phyloP scores from a whole-genome alignment of 1,140 invertebrate genomes.

The Tetramorium simillimum region DNA sequence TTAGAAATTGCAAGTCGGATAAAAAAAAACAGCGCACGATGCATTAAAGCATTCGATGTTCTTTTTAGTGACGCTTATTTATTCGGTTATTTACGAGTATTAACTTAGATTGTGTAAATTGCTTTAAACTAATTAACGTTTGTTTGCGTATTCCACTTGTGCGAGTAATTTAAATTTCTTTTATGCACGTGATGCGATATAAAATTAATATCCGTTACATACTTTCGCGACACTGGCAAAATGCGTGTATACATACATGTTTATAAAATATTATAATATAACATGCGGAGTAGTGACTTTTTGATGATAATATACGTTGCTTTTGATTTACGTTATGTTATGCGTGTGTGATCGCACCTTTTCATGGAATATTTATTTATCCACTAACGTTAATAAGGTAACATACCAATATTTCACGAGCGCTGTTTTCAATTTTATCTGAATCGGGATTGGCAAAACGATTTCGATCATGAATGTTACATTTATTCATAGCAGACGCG shows the following conservation, averaged over 20 bases:
- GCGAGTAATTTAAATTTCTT: conserved; percentile 8
- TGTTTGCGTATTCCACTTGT: neutral
- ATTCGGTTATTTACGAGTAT: neutral
- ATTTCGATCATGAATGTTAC: conserved; percentile 50
- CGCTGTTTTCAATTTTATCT: conserved; percentile 49
- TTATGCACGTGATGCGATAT: neutral
- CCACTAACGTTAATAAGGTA: conserved; percentile 36
- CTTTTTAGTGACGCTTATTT: neutral
- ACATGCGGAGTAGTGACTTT: neutral
- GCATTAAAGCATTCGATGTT: neutral
- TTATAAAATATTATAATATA: conserved; percentile 28
- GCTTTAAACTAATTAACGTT: neutral
- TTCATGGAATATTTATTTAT: conserved; percentile 41
- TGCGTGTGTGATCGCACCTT: conserved; percentile 14
- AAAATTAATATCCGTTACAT: conserved; percentile 36
- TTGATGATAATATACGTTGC: conserved; percentile 26
- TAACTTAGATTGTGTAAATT: conserved; percentile 1
- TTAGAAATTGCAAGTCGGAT: neutral
- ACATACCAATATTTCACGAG: conserved; percentile 37
- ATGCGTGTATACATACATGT: neutral
- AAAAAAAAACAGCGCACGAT: neutral
- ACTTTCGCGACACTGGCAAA: neutral
- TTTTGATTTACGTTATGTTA: neutral
- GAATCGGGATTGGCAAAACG: conserved; percentile 37
- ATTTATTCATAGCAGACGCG: conserved; percentile 26